Percentiles rank a stretch among this genome's conserved stretches.
Conservation (phyloP, 2,113 vertebrate species). For the Oriolus oriolus region DNA sequence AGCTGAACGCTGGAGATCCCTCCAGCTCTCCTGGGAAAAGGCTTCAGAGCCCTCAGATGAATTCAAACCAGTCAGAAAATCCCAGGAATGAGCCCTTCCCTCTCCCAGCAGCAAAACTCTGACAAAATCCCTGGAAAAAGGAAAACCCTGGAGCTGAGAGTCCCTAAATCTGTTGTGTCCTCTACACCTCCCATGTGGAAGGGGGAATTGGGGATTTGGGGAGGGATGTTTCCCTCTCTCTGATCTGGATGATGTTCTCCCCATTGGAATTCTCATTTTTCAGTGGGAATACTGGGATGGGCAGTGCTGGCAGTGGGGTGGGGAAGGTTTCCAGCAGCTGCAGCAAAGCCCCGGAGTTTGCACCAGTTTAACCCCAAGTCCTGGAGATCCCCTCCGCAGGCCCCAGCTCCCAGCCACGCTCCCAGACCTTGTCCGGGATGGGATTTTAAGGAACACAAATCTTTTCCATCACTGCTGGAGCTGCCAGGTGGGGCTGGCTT, state of each 20-base stretch:
- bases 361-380: not conserved
- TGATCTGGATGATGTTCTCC: not conserved
- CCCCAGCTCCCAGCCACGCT: not conserved
- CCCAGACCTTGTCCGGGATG: not conserved
- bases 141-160: not conserved
- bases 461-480: not conserved
- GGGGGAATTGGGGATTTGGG: not conserved
- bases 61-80: not conserved
- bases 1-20: not conserved
- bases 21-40: not conserved
- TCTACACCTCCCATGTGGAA: not conserved
- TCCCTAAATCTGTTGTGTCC: not conserved
- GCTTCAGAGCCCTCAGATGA: not conserved
- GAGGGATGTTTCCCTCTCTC: not conserved
- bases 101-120: not conserved
- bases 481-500: accelerated
- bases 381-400: not conserved
- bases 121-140: not conserved
- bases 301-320: not conserved
- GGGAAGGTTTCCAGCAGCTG: not conserved
- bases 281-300: not conserved
- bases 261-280: not conserved
- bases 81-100: not conserved
- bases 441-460: not conserved
- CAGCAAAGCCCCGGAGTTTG: not conserved